Evolutionary conservation across 2,113 vertebrate species (phyloP).

Genomic region (Enhydra lutris): DNA sequence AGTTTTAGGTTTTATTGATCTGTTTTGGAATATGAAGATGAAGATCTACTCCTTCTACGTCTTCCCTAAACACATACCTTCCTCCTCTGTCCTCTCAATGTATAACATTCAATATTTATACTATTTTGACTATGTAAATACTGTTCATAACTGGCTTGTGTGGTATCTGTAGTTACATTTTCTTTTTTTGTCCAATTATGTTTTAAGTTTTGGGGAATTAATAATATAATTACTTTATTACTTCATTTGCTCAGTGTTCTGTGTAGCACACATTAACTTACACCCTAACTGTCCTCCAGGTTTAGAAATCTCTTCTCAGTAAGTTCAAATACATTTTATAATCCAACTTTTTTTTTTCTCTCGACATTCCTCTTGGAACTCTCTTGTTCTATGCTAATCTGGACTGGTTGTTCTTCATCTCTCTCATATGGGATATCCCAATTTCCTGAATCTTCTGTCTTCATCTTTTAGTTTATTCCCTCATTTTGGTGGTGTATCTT

Average conservation of each 20-base stretch:
- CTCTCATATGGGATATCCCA: neutral
- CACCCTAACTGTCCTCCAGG: neutral
- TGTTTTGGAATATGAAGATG: constrained; percentile 8
- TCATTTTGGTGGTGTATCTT: neutral
- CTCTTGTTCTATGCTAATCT: neutral
- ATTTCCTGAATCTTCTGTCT: neutral
- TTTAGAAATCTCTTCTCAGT: neutral
- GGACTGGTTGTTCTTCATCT: neutral
- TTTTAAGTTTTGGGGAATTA: neutral
- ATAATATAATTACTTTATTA: neutral
- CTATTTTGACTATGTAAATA: neutral
- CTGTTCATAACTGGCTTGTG: neutral
- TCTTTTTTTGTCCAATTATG: neutral
- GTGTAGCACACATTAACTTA: neutral
- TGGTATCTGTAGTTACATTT: neutral
- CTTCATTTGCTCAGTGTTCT: neutral
- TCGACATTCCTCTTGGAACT: neutral
- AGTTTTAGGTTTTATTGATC: neutral
- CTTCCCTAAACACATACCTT: neutral
- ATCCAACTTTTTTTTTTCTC: neutral
- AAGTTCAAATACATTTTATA: neutral
- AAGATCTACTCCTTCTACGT: neutral
- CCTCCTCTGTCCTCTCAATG: neutral
- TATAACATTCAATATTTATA: neutral
- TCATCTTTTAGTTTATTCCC: neutral